Base-by-base conservation (phyloP, 2,797 vertebrate genomes). In the Girardinus metallicus region DNA sequence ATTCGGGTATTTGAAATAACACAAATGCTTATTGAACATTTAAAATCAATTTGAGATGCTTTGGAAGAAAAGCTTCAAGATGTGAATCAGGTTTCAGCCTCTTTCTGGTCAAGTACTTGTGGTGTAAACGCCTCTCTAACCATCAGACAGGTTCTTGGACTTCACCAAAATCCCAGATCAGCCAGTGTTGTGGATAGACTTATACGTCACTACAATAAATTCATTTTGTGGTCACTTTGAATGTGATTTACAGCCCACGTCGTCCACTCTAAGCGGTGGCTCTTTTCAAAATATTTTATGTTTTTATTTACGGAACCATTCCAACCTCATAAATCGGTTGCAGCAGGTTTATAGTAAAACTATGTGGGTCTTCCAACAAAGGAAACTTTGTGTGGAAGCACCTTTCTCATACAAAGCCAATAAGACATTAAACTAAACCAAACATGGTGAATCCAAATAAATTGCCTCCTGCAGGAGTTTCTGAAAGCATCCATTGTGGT, bases 201-300 rank as follows among this genome's bases (percentile, higher is more conserved):
- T 82, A 91, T 91, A 87, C 87, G 81, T 85, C 75, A 21, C 86
- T 74, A 89, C 80, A 89, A 89, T 83, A 92, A 93, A 90, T 88
- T 85, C 0, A 86, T 89, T 89, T 84, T 83, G 87, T 4, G 71
- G 85, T 80, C 74, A 78, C 83, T 87, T 88, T 76, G 1, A 85
- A 87, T 81, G 79, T 82, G 82, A 92, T 93, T 92, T 87, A 89
- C 60, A 74, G 73, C 53, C 34, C 36, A 46, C 51, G 70, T 77
- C 75, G 44, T 85, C 62, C 1, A 53, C 51, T 90, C 74, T 60
- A 76, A 92, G 86, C 71, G 77, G 87, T 80, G 80, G 82, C 21
- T 0, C 71, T 86, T 85, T 44, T 89, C 68, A 87, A 88, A 89
- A 86, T 84, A 70, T 80, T 89, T 89, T 51, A 84, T 85, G 83